A percentile compares a stretch with the other conserved stretches of the same genome.
These are phyloP conservation scores for Diploptera punctata DNA, from an alignment of 2,888 invertebrate species.

Conservation along the genomic window DNA sequence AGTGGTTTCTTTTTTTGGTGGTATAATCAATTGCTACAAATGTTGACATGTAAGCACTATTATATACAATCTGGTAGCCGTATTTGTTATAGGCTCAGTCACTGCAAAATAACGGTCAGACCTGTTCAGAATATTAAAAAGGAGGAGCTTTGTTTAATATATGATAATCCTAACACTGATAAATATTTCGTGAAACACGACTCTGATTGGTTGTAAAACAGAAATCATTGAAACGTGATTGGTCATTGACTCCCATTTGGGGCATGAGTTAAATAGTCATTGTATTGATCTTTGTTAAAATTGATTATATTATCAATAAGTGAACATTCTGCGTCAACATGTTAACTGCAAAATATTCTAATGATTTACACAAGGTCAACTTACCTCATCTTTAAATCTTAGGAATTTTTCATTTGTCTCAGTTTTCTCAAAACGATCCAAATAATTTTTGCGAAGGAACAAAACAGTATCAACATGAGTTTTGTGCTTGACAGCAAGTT, in stretches of 20 bases:
- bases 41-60: too few relatives aligned
- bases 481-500: constrained; percentile 75
- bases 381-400: constrained; percentile 56
- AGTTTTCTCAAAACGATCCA: constrained; percentile 62
- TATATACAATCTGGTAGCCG: too few relatives aligned
- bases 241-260: too few relatives aligned
- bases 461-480: constrained; percentile 76
- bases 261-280: too few relatives aligned
- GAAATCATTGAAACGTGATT: too few relatives aligned
- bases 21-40: neutral
- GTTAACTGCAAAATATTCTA: neutral
- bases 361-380: constrained; percentile 22
- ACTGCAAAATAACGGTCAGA: too few relatives aligned
- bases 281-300: neutral
- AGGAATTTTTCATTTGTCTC: constrained; percentile 64
- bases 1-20: neutral
- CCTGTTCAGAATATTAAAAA: too few relatives aligned
- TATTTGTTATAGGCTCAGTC: too few relatives aligned
- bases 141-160: too few relatives aligned
- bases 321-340: neutral
- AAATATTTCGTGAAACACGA: too few relatives aligned
- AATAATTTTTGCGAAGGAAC: constrained; percentile 67
- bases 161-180: too few relatives aligned
- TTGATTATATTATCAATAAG: neutral
- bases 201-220: too few relatives aligned